Evolutionary conservation across 2,113 vertebrate species (phyloP), one percentile per base, ranked within the genome.

Genomic region (Lophochroa leadbeateri): DNA sequence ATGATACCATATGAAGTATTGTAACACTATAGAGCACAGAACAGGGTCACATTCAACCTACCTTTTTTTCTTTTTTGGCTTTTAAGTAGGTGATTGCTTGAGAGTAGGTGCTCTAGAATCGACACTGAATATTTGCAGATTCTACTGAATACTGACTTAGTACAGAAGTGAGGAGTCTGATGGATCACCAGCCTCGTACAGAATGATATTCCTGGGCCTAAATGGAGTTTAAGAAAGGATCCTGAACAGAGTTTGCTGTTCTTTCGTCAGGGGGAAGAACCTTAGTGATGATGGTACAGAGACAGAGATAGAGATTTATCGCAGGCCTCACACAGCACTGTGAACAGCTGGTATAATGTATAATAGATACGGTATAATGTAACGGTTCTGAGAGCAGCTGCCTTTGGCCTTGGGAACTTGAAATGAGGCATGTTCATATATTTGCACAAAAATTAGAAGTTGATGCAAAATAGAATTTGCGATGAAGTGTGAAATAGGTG

Each of bases 371-470:
- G 3, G 13, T 58, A 7, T 27, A 70, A 46, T 23, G 10, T 23
- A 16, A 35, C 0, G 2, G 18, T 57, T 63, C 53, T 50, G 55
- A 63, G 27, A 46, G 18, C 1, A 0, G n/a, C 58, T 1, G 0
- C 41, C 37, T 86, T 75, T 82, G 29, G n/a, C 39, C 13, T 67
- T 71, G n/a, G 53, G 20, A 77, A 58, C 37, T 65, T 70, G 33
- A 64, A 75, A 11, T 11, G 46, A 58, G 16, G 10, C 33, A 12
- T 47, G 37, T 68, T 63, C 7, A 12, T 79, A 4, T n/a, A 72
- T 72, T 58, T 71, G 31, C 52, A 41, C 50, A 53, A 80, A 46
- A 52, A 29, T 33, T 33, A 79, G 25, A 83, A 79, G 33, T 31
- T 6, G 43, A 1, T 20, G 17, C 17, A 50, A 49, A 71, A 35